These are phyloP conservation scores for Helicolenus hilgendorfi DNA, from an alignment of 2,797 vertebrate species.

Conservation along the genomic window DNA sequence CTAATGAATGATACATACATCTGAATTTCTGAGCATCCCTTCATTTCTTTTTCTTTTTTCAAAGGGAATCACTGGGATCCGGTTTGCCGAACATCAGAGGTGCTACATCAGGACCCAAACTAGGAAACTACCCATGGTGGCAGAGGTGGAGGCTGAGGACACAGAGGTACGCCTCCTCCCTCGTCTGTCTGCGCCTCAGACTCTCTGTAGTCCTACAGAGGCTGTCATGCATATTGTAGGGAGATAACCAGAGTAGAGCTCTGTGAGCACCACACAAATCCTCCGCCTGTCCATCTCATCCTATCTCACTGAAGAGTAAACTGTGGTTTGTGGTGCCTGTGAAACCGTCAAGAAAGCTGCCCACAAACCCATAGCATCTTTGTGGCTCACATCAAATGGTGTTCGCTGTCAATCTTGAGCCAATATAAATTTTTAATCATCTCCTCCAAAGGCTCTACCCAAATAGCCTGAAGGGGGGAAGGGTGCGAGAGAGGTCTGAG, in stretches of 20 bases:
- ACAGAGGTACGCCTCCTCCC: conserved; percentile 84
- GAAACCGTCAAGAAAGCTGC: conserved; percentile 85
- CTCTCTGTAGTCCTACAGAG: conserved; percentile 67
- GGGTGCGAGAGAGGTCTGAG: conserved; percentile 73
- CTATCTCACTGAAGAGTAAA: conserved; percentile 86
- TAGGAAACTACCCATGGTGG: conserved; percentile 92
- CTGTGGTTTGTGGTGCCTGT: conserved; percentile 83
- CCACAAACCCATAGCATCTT: conserved; percentile 86
- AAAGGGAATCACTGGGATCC: conserved; percentile 97
- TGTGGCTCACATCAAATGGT: conserved; percentile 92
- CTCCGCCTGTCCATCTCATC: conserved; percentile 81
- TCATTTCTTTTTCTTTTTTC: conserved; percentile 70
- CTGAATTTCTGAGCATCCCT: conserved; percentile 72
- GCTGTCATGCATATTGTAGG: conserved; percentile 83
- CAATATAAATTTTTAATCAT: conserved; percentile 92
- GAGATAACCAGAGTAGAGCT: conserved; percentile 78
- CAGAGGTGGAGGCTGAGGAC: conserved; percentile 88
- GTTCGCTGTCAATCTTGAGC: conserved; percentile 91
- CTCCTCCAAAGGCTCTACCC: conserved; percentile 88
- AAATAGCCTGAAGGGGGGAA: conserved; percentile 89
- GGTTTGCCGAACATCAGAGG: conserved; percentile 96
- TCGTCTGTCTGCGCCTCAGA: conserved; percentile 46
- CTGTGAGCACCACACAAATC: conserved; percentile 68
- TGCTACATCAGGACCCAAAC: conserved; percentile 98
- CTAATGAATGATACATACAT: conserved; percentile 82